phyloP scores from a whole-genome alignment of 2,888 invertebrate species.

The Synanthedon myopaeformis region DNA sequence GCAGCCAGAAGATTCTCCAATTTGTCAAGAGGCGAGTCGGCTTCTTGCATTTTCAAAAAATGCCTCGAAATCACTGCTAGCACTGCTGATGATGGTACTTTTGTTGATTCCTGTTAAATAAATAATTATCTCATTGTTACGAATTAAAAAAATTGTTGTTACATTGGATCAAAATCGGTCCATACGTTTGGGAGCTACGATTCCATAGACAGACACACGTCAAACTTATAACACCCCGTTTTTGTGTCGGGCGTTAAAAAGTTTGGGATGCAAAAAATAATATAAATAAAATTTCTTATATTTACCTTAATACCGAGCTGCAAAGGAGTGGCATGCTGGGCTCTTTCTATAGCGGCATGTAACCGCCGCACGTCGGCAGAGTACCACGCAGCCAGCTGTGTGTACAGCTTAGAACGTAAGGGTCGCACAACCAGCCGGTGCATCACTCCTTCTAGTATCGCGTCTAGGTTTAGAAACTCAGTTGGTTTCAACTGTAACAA shows the following conservation, averaged over 20 bases:
- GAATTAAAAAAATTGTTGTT: no score
- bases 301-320: constrained; percentile 77
- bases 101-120: constrained; percentile 71
- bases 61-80: constrained; percentile 83
- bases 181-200: no score
- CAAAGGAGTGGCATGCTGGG: constrained; percentile 75
- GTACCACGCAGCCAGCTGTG: constrained; percentile 90
- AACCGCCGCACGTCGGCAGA: constrained; percentile 81
- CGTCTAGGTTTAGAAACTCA: constrained; percentile 95
- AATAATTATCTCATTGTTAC: no score
- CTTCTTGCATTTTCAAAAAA: constrained; percentile 86
- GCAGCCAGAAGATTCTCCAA: constrained; percentile 90
- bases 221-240: no score
- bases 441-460: constrained; percentile 94
- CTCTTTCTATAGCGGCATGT: constrained; percentile 78
- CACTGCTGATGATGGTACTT: constrained; percentile 80
- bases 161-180: no score
- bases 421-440: constrained; percentile 91
- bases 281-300: constrained; percentile 5
- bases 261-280: neutral
- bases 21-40: constrained; percentile 93
- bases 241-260: neutral
- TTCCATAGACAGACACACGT: no score
- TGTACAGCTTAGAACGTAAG: constrained; percentile 84
- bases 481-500: constrained; percentile 76